Evolutionary conservation across 2,113 vertebrate genomes (phyloP), one percentile per base, ranked within the genome.

Genomic region (Alectura lathami): DNA sequence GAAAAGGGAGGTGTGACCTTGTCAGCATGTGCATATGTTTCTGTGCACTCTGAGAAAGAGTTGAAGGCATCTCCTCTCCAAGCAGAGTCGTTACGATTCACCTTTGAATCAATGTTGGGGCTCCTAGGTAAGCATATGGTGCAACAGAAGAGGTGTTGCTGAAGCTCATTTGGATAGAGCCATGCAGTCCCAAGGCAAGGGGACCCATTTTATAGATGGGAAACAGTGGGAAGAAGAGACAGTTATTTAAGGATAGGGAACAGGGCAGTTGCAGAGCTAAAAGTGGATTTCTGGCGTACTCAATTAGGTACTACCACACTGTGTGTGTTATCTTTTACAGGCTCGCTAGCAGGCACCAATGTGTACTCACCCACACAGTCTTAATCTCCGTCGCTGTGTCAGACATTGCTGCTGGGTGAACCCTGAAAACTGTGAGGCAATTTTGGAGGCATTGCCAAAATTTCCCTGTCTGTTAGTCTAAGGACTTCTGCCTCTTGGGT

Each of bases 331-430:
- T 83, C 63, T 91, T 66, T 77, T 36, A 1, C 87, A 96, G 80
- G 83, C 95, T 95, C 89, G 18, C 80, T 78, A 64, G 81, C 80
- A 88, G 93, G 95, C 91, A 91, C 89, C 57, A 79, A 78, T 83
- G 60, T 42, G 82, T 62, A 27, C 79, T 36, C 90, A 36, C 95
- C 84, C 94, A 93, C 93, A 21, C 64, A 22, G 74, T 27, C 54
- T 57, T 60, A 68, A 82, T 86, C 89, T 82, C 69, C 13, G 48
- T 78, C 73, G 70, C 86, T 88, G 93, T 95, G 89, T 92, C 92
- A 91, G 88, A 74, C 92, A 10, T 40, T 63, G 91, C 93, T 83
- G 93, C 78, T 76, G 93, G 63, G 56, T 80, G 89, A 93, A 40
- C 89, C 96, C 89, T 93, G 63, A 12, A 86, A 90, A 48, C 88